Base-by-base conservation (phyloP, 2,888 invertebrate species). In the Papilio protenor region DNA sequence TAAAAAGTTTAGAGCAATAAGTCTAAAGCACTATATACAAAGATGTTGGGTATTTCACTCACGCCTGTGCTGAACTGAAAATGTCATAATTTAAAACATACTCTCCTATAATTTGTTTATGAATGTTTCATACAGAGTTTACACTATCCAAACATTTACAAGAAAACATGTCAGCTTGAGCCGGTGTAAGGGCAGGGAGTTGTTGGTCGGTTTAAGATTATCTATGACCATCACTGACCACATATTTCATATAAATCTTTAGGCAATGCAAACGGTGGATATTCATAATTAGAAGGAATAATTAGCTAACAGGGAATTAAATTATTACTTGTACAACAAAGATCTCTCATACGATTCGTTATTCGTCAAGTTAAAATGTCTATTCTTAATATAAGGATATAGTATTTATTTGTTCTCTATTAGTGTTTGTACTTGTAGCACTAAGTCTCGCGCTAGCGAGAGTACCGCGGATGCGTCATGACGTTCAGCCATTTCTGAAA, bases 401-500 rank as follows among this genome's bases (percentile, higher is more conserved):
- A 75, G 81, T 83, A 80, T 90, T 95, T 96, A 98, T 95, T 98
- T 98, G 93, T 98, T 98, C 91, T 98, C 98, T 81, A 99, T 98
- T 80, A 99, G 95, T 84, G 98, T 97, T 93, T 99, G 99, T 81
- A 99, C 96, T 93, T 98, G 97, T 79, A 97, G 95, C 12, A 99
- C 98, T 81, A 99, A 95, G 85, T 98, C 98, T 83, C 99, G 95
- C 0, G 99, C 97, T 80, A 98, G 95, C 81, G 96, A 96, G 78
- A 99, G 91, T 57, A 99, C 97, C 2, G 97, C 96, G 82, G 96
- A 96, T 4, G 98, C 97, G 88, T 99, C 97, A 91, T 99, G 99
- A 81, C 98, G 95, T 89, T 99, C 99, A 0, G 99, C 99, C 99
- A 99, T 99, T 96, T 99, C 99, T 99, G 95, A 79, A 95, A 95